phyloP scores from a whole-genome alignment of 2,797 vertebrate species.

The Cichlasoma orientale region DNA sequence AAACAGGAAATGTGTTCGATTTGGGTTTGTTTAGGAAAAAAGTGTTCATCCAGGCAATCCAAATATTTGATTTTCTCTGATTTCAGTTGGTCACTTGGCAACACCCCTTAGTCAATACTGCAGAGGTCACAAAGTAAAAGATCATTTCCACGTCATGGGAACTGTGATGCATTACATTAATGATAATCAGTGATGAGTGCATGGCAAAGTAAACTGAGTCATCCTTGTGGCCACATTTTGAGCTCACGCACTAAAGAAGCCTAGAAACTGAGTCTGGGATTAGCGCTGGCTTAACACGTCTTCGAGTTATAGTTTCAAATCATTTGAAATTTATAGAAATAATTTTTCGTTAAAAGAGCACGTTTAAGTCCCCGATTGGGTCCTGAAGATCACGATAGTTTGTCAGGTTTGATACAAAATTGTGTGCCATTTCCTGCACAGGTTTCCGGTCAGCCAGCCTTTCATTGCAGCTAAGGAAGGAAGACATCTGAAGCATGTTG shows the following conservation, averaged over 20 bases:
- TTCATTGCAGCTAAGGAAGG: constrained; percentile 50
- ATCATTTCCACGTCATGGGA: background rate
- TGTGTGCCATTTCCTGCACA: constrained; percentile 33
- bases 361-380: background rate
- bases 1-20: constrained; percentile 26
- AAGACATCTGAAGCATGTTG: constrained; percentile 21
- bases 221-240: constrained; percentile 10
- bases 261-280: background rate
- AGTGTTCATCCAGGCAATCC: constrained; percentile 18
- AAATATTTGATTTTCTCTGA: constrained; percentile 56
- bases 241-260: constrained; percentile 3
- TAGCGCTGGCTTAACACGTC: background rate
- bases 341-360: background rate
- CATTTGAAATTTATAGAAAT: background rate
- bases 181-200: background rate
- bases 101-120: constrained; percentile 19
- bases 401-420: constrained; percentile 1
- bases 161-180: background rate
- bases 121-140: constrained; percentile 21
- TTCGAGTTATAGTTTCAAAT: background rate
- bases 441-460: constrained; percentile 28
- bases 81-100: constrained; percentile 56
- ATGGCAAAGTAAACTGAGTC: background rate
- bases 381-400: background rate
- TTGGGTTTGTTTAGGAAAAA: constrained; percentile 15